Conservation (phyloP, 2,113 vertebrate species). For the Protomyctophum bolini region DNA sequence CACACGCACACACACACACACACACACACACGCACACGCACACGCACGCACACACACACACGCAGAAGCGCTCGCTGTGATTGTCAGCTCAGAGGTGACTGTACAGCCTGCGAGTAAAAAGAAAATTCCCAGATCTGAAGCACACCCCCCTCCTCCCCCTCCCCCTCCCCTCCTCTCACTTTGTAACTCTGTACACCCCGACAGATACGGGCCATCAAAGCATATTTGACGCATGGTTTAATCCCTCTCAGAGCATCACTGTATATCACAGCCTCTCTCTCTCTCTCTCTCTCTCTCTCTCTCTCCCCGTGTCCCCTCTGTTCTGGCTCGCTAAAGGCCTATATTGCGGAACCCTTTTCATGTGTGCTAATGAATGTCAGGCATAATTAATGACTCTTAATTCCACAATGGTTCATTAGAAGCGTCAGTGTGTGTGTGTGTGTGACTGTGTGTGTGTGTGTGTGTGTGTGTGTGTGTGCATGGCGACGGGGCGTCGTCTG, state of each 20-base stretch:
- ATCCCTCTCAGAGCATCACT: slow-evolving; percentile 19
- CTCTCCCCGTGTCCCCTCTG: slow-evolving; percentile 12
- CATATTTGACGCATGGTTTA: slow-evolving; percentile 38
- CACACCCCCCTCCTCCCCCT: background rate
- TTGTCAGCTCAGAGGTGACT: slow-evolving; percentile 34
- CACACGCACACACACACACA: slow-evolving; percentile 4
- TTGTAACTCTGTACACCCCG: slow-evolving; percentile 7
- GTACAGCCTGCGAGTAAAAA: slow-evolving; percentile 33
- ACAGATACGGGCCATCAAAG: slow-evolving; percentile 46
- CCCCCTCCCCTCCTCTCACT: too few relatives aligned
- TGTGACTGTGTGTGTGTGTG: too few relatives aligned
- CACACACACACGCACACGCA: background rate
- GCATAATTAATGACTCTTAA: slow-evolving; percentile 50
- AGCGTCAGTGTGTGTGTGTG: slow-evolving; percentile 17
- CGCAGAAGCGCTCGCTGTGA: background rate
- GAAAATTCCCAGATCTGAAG: slow-evolving; percentile 38
- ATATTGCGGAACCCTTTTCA: slow-evolving; percentile 24
- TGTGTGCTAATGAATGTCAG: slow-evolving; percentile 45
- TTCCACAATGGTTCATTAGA: slow-evolving; percentile 36
- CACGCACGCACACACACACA: slow-evolving; percentile 13
- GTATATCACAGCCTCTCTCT: slow-evolving; percentile 20
- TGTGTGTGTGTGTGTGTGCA: too few relatives aligned
- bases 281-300: slow-evolving; percentile 4
- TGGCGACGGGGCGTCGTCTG: too few relatives aligned
- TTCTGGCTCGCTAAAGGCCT: slow-evolving; percentile 21